Evolutionary conservation across 2,113 vertebrate genomes (phyloP).

Genomic region (Candoia aspera): DNA sequence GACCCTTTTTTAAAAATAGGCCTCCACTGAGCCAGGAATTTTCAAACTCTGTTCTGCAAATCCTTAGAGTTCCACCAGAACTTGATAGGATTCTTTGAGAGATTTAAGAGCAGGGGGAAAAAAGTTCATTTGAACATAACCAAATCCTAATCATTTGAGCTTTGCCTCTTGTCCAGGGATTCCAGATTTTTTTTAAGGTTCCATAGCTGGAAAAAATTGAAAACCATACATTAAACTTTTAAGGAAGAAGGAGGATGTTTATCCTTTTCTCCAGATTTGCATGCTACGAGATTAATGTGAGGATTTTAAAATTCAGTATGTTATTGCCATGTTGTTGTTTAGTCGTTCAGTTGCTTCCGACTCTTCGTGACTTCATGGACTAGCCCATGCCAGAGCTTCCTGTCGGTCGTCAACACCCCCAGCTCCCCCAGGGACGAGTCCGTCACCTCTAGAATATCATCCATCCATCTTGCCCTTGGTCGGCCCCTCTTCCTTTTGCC

Average conservation of each 20-base stretch:
- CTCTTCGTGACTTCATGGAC: too few relatives aligned
- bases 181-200: not conserved
- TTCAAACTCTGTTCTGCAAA: not conserved
- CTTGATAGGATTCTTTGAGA: not conserved
- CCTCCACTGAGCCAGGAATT: not conserved
- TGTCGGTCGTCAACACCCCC: too few relatives aligned
- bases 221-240: not conserved
- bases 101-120: not conserved
- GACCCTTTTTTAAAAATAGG: not conserved
- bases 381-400: too few relatives aligned
- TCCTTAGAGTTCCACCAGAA: not conserved
- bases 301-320: not conserved
- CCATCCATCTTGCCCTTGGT: too few relatives aligned
- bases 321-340: too few relatives aligned
- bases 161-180: not conserved
- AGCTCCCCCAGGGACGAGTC: too few relatives aligned
- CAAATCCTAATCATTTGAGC: not conserved
- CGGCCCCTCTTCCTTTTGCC: too few relatives aligned
- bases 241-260: not conserved
- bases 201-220: not conserved
- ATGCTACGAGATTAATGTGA: not conserved
- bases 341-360: too few relatives aligned
- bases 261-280: not conserved
- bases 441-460: too few relatives aligned
- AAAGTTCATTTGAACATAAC: not conserved